phyloP scores from a whole-genome alignment of 2,888 invertebrate genomes.

The Elmis aenea region DNA sequence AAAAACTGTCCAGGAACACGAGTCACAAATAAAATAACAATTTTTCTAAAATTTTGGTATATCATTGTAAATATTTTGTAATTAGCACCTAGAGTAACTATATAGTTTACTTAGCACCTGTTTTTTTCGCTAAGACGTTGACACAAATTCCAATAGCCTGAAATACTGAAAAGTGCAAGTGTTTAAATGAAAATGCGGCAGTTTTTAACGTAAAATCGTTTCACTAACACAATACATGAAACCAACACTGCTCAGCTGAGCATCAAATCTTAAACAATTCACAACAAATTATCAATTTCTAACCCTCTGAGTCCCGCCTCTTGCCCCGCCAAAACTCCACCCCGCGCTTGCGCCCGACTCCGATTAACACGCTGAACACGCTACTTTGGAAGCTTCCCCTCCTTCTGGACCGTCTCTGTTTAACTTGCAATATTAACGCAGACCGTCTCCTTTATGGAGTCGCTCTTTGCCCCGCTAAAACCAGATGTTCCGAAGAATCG shows the following conservation, averaged over 20 bases:
- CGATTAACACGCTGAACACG: slow-evolving; percentile 36
- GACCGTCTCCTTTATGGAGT: slow-evolving; percentile 19
- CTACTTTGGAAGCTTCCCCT: slow-evolving; percentile 34
- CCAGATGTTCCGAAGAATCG: slow-evolving; percentile 29
- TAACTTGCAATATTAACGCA: slow-evolving; percentile 18
- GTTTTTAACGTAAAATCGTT: too few species aligned
- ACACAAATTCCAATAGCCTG: too few species aligned
- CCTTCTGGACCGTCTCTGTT: slow-evolving; percentile 31
- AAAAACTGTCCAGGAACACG: too few species aligned
- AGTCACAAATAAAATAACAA: too few species aligned
- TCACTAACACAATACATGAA: too few species aligned
- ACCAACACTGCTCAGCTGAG: slow-evolving; percentile 31
- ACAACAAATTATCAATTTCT: slow-evolving; percentile 49
- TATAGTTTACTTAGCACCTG: too few species aligned
- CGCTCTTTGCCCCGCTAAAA: slow-evolving; percentile 17
- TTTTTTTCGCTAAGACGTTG: too few species aligned
- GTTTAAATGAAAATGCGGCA: too few species aligned
- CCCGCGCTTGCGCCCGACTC: slow-evolving; percentile 42
- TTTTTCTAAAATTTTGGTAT: too few species aligned
- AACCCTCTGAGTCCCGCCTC: slow-evolving; percentile 39
- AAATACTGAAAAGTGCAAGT: too few species aligned
- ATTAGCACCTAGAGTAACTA: too few species aligned
- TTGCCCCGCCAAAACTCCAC: slow-evolving; percentile 40
- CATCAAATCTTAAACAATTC: slow-evolving; percentile 49
- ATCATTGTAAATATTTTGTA: too few species aligned